These are phyloP conservation scores for Ennomos erosarius DNA, from an alignment of 2,888 invertebrate genomes.

Conservation along the genomic window DNA sequence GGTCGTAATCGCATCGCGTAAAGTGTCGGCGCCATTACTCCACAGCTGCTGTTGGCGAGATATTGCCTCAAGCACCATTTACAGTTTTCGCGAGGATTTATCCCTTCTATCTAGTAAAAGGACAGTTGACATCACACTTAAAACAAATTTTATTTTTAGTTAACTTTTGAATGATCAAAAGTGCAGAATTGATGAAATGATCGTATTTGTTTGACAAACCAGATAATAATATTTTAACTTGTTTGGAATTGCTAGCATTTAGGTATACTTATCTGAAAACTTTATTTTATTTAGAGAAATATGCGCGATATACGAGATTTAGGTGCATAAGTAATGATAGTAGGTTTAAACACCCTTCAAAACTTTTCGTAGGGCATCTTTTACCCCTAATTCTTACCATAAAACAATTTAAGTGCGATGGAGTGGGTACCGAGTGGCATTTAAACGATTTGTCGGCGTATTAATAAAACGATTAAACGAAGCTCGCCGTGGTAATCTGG, in stretches of 20 bases:
- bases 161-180: neutral
- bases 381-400: constrained; percentile 35
- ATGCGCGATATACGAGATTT: too few relatives aligned
- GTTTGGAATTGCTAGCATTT: too few relatives aligned
- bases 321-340: too few relatives aligned
- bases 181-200: neutral
- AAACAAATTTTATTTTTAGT: constrained; percentile 39
- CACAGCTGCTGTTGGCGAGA: constrained; percentile 82
- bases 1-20: constrained; percentile 84
- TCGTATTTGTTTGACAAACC: too few relatives aligned
- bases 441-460: constrained; percentile 83
- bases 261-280: too few relatives aligned
- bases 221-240: too few relatives aligned
- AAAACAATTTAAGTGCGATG: constrained; percentile 38
- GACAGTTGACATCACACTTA: constrained; percentile 55
- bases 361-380: constrained; percentile 19
- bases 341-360: neutral
- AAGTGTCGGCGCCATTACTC: constrained; percentile 84
- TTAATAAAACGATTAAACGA: constrained; percentile 85
- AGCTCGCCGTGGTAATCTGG: constrained; percentile 81
- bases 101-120: constrained; percentile 59
- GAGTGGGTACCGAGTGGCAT: constrained; percentile 67
- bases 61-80: constrained; percentile 79
- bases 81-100: constrained; percentile 73
- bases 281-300: too few relatives aligned